A percentile compares a stretch with the other conserved stretches of the same genome.
Conservation (phyloP, 2,888 invertebrate genomes). For the Salticus scenicus region DNA sequence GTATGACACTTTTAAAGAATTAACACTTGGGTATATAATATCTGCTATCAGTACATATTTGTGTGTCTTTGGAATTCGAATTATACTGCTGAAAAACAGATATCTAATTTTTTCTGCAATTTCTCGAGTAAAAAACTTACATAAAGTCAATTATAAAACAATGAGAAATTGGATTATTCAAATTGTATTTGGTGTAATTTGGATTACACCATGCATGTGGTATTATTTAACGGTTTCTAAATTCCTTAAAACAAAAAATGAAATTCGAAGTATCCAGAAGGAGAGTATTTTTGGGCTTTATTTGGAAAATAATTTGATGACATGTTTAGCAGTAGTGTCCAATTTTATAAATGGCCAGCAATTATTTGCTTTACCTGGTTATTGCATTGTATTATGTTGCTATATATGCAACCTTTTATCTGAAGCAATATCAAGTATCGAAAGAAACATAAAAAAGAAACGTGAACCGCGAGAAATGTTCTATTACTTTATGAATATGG, state of each 20-base stretch:
- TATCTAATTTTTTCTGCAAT: neutral
- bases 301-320: neutral
- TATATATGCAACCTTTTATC: constrained; percentile 20
- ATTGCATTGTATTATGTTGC: constrained; percentile 19
- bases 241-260: too few species aligned
- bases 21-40: constrained; percentile 27
- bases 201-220: too few species aligned
- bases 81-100: constrained; percentile 21
- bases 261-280: neutral
- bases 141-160: too few species aligned
- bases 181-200: too few species aligned
- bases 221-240: too few species aligned
- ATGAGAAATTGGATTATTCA: too few species aligned
- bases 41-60: constrained; percentile 35
- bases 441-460: neutral
- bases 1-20: too few species aligned
- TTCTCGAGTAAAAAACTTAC: too few species aligned
- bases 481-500: neutral
- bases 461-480: neutral
- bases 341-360: constrained; percentile 25
- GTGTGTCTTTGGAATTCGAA: constrained; percentile 26
- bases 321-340: neutral
- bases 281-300: constrained; percentile 6
- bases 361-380: constrained; percentile 28
- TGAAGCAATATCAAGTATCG: neutral